Evolutionary conservation across 2,113 vertebrate species (phyloP).

Genomic region (Gasterosteus nipponicus): DNA sequence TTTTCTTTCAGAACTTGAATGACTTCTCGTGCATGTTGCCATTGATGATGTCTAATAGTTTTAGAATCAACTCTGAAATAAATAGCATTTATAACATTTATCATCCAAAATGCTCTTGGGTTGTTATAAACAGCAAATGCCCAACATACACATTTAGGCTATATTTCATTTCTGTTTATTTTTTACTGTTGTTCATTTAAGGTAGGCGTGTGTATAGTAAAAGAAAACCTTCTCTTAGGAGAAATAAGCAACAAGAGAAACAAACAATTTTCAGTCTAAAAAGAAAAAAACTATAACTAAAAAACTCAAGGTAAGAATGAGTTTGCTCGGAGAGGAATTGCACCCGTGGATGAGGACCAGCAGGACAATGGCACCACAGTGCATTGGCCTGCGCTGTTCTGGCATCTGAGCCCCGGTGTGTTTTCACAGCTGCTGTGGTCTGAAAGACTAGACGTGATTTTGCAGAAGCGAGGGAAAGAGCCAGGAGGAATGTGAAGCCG

Average conservation of each 20-base stretch:
- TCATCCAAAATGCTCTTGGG: too few relatives aligned
- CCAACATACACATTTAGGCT: not conserved
- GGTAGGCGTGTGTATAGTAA: not conserved
- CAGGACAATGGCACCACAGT: constrained; percentile 38
- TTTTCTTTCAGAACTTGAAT: not conserved
- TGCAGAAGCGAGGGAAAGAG: constrained; percentile 55
- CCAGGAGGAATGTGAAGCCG: constrained; percentile 69
- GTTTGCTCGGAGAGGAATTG: constrained; percentile 1
- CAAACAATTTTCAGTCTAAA: not conserved
- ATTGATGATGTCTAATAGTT: not conserved
- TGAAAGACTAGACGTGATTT: constrained; percentile 66
- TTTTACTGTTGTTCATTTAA: not conserved
- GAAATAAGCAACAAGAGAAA: constrained; percentile 10
- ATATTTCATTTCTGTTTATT: not conserved
- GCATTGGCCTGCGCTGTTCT: constrained; percentile 43
- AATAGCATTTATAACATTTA: not conserved
- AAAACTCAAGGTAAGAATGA: not conserved
- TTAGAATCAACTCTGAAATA: not conserved
- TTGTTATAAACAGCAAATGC: not conserved
- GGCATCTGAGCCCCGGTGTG: constrained; percentile 51
- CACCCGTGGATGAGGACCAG: constrained; percentile 23
- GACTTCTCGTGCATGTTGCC: not conserved
- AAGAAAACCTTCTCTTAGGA: not conserved
- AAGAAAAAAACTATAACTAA: not conserved
- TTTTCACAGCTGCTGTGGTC: constrained; percentile 72